Conservation (phyloP, 2,113 vertebrate genomes). For the Myotis yumanensis region DNA sequence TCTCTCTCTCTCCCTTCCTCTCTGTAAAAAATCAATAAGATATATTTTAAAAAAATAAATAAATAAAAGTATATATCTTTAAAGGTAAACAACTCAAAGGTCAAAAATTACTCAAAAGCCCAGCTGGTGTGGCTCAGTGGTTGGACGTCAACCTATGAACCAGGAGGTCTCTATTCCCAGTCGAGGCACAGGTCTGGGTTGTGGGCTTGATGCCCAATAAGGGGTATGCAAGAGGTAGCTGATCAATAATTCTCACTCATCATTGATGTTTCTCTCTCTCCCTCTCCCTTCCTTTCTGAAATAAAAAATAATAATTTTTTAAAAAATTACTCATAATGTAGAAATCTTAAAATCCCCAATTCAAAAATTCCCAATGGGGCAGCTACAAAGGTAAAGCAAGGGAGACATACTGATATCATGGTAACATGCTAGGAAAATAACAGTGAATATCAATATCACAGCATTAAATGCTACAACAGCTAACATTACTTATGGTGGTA, state of each 20-base stretch:
- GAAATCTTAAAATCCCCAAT: slow-evolving; percentile 13
- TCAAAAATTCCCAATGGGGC: background rate
- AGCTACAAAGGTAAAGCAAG: background rate
- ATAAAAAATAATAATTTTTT: too few relatives aligned
- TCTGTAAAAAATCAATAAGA: too few relatives aligned
- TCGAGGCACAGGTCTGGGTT: background rate
- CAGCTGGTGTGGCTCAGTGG: background rate
- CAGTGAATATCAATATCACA: background rate
- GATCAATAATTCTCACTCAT: background rate
- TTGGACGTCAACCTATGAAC: background rate
- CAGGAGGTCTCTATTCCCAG: too few relatives aligned
- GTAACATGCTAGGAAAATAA: background rate
- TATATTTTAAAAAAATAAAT: too few relatives aligned
- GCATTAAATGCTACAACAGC: background rate
- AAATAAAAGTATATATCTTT: slow-evolving; percentile 1
- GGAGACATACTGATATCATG: background rate
- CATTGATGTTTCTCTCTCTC: background rate
- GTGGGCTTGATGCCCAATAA: too few relatives aligned
- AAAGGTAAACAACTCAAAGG: slow-evolving; percentile 22
- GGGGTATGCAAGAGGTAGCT: too few relatives aligned
- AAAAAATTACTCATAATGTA: background rate
- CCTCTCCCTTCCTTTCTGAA: background rate
- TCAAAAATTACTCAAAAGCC: slow-evolving; percentile 29
- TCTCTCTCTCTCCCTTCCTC: too few relatives aligned
- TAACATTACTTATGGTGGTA: background rate